A percentile compares a stretch with the other conserved stretches of the same genome.
Conservation (phyloP, 1,140 invertebrate genomes). For the Pygmarrhopalites habei region DNA sequence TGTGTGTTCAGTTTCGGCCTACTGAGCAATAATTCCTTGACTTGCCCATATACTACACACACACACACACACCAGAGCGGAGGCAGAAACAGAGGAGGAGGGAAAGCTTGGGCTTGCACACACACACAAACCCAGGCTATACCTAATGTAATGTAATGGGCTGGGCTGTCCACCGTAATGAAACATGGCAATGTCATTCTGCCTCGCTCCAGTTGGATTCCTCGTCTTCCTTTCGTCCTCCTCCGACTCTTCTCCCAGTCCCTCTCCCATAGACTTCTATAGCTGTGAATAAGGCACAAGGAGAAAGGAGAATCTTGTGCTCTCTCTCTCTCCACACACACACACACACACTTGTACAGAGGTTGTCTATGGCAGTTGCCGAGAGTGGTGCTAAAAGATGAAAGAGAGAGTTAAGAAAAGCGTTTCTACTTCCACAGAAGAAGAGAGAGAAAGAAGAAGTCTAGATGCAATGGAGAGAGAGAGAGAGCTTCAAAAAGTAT, state of each 20-base stretch:
- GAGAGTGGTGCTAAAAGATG: too few relatives aligned
- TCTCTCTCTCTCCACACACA: too few relatives aligned
- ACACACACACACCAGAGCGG: too few relatives aligned
- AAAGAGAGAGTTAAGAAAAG: too few relatives aligned
- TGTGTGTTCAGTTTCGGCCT: slow-evolving; percentile 1
- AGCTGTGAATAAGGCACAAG: too few relatives aligned
- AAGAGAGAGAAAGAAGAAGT: slow-evolving; percentile 8
- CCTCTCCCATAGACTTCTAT: too few relatives aligned
- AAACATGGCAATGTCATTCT: slow-evolving; percentile 27
- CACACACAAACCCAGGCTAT: too few relatives aligned
- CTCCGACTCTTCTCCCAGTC: not conserved
- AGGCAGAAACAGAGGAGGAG: too few relatives aligned
- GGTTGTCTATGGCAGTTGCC: too few relatives aligned
- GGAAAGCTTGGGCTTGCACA: too few relatives aligned
- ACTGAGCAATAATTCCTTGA: slow-evolving; percentile 21
- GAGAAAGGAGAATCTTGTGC: not conserved
- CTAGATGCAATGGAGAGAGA: not conserved
- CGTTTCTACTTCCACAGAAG: too few relatives aligned
- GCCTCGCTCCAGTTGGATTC: slow-evolving; percentile 18
- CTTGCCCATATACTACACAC: slow-evolving; percentile 1
- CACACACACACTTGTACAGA: not conserved
- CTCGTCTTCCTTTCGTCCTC: not conserved
- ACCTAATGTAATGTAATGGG: not conserved
- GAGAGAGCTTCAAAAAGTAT: slow-evolving; percentile 2
- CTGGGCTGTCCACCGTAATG: slow-evolving; percentile 18